Percentiles rank a stretch among this genome's conserved stretches.
Evolutionary conservation across 2,888 invertebrate genomes (phyloP).

Genomic region (Rotaria sp.): DNA sequence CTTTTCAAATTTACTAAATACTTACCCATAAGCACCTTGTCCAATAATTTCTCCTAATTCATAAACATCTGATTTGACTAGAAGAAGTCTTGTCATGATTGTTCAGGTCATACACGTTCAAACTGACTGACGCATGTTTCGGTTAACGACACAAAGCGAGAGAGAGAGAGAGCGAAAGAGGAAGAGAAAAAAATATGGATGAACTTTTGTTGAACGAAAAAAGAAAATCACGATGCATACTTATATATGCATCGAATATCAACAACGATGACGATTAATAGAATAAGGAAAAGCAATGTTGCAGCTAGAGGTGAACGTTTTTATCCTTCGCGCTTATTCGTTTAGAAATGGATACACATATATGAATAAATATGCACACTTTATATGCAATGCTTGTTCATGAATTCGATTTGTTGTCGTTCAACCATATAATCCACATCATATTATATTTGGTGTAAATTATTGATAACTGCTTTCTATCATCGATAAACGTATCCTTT

Average conservation of each 20-base stretch:
- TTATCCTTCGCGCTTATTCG: not conserved
- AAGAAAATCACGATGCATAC: not conserved
- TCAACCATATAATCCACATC: not conserved
- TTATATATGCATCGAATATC: no score
- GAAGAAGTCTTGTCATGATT: not conserved
- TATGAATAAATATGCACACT: no score
- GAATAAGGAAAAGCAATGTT: not conserved
- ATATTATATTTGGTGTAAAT: no score
- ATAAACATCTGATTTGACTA: not conserved
- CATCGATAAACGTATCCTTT: no score
- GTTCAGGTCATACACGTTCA: not conserved
- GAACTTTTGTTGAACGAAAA: not conserved
- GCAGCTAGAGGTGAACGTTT: not conserved
- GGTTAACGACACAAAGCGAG: not conserved
- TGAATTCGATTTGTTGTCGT: not conserved
- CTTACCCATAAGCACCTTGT: conserved; percentile 19
- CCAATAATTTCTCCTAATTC: not conserved
- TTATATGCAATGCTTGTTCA: not conserved
- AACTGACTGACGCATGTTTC: not conserved
- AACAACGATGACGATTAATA: not conserved
- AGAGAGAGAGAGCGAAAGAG: no score
- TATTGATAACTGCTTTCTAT: no score
- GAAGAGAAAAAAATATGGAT: not conserved
- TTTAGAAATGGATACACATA: not conserved
- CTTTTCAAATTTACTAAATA: no score